Evolutionary conservation across 2,113 vertebrate species (phyloP).

Genomic region (Grallaria varia): DNA sequence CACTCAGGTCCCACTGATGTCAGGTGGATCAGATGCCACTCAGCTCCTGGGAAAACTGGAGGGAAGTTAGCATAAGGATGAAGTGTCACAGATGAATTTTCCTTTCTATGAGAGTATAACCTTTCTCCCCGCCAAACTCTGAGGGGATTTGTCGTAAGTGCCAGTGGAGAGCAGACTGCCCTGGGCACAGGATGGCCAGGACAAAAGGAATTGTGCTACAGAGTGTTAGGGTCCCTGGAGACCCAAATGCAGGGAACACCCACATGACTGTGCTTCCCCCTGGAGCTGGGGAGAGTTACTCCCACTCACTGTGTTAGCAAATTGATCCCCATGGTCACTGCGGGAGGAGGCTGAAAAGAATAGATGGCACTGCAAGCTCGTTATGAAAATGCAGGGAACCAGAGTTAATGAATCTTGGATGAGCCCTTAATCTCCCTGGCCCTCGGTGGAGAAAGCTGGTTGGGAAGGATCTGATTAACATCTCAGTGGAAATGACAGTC

Average conservation of each 20-base stretch:
- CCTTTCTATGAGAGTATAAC: neutral
- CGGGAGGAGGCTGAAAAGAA: neutral
- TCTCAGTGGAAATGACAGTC: neutral
- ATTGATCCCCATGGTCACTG: neutral
- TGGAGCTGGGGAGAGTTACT: neutral
- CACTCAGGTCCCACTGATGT: neutral
- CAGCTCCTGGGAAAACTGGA: neutral
- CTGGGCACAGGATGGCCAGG: neutral
- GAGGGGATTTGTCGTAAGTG: neutral
- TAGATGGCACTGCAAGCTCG: neutral
- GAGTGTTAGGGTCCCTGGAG: neutral
- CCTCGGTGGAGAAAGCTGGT: neutral
- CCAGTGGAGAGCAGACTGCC: neutral
- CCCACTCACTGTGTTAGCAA: neutral
- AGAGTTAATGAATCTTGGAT: slow-evolving; percentile 35
- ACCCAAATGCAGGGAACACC: neutral
- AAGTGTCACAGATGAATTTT: neutral
- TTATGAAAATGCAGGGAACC: slow-evolving; percentile 28
- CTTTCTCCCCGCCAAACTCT: neutral
- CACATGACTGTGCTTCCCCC: neutral
- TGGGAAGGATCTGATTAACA: neutral
- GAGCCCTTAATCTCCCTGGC: neutral
- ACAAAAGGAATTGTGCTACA: neutral
- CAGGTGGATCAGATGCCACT: neutral
- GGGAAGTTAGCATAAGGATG: neutral